Percentiles rank a stretch among this genome's conserved stretches.
Evolutionary conservation across 2,113 vertebrate genomes (phyloP).

Genomic region (Menidia beryllina): DNA sequence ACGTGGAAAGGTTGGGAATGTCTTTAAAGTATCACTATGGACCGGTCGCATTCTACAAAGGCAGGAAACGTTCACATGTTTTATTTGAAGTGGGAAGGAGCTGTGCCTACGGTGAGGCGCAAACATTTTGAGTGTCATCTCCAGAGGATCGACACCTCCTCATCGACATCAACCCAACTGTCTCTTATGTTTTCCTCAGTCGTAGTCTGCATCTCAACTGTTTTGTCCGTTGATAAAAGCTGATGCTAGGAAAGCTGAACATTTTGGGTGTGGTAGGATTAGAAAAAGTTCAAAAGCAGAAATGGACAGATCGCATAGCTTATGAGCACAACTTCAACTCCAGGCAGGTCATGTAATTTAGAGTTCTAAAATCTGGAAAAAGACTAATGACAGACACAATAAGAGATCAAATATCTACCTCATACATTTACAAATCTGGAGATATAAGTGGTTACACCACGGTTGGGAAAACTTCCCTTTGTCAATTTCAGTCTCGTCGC

Average conservation of each 20-base stretch:
- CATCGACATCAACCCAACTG: constrained; percentile 35
- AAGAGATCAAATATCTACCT: not conserved
- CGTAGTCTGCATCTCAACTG: constrained; percentile 21
- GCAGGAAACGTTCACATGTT: constrained; percentile 63
- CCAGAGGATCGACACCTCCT: constrained; percentile 32
- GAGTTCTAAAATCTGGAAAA: constrained; percentile 43
- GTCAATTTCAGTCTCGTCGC: constrained; percentile 40
- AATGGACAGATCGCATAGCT: constrained; percentile 60
- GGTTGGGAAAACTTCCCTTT: constrained; percentile 21
- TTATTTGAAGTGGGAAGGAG: constrained; percentile 62
- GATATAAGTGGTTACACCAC: constrained; percentile 61
- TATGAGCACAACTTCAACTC: constrained; percentile 50
- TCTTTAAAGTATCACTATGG: constrained; percentile 63
- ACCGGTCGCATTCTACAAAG: constrained; percentile 54
- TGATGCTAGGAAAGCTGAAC: constrained; percentile 10
- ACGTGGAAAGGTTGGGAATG: constrained; percentile 58
- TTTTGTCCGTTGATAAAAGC: constrained; percentile 7
- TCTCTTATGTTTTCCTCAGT: constrained; percentile 8
- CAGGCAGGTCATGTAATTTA: constrained; percentile 28
- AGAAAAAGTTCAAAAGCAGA: constrained; percentile 57
- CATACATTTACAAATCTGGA: constrained; percentile 35
- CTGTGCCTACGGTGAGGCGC: constrained; percentile 47
- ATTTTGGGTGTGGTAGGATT: not conserved
- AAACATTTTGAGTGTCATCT: constrained; percentile 54
- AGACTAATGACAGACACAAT: constrained; percentile 36